Conservation (phyloP, 2,797 vertebrate species). For the Denticeps clupeoides region DNA sequence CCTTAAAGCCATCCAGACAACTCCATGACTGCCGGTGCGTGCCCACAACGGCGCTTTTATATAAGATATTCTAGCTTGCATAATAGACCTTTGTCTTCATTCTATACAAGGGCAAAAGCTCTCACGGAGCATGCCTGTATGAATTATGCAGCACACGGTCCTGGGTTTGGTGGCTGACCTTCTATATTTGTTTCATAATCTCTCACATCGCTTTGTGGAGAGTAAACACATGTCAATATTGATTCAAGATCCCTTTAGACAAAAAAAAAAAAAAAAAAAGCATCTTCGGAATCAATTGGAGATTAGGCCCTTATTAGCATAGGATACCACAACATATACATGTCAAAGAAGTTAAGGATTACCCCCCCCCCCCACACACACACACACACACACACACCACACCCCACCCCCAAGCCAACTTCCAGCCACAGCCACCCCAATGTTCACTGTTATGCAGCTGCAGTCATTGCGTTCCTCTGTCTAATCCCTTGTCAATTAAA, state of each 20-base stretch:
- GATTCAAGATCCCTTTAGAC: too few species aligned
- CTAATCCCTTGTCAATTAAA: constrained; percentile 55
- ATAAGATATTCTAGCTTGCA: too few species aligned
- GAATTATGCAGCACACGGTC: too few species aligned
- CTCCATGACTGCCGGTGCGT: too few species aligned
- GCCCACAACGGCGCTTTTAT: too few species aligned
- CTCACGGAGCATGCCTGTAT: too few species aligned
- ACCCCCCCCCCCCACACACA: too few species aligned
- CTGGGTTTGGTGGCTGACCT: constrained; percentile 9
- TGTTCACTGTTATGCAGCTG: constrained; percentile 38
- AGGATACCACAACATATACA: constrained; percentile 34
- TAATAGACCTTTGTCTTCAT: too few species aligned
- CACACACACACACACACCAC: too few species aligned
- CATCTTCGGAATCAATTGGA: constrained; percentile 18
- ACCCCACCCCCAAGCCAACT: constrained; percentile 30
- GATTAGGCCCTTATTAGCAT: constrained; percentile 36
- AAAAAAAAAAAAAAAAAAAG: constrained; percentile 4
- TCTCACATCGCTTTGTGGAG: constrained; percentile 4
- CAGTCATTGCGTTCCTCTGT: constrained; percentile 46
- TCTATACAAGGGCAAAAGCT: too few species aligned
- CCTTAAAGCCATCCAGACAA: too few species aligned
- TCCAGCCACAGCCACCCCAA: too few species aligned
- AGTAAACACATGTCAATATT: constrained; percentile 16
- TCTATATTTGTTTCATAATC: constrained; percentile 13
- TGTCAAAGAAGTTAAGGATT: constrained; percentile 24